Percentiles rank a stretch among this genome's conserved stretches.
phyloP scores from a whole-genome alignment of 2,888 invertebrate genomes.

The Autographa pulchrina region DNA sequence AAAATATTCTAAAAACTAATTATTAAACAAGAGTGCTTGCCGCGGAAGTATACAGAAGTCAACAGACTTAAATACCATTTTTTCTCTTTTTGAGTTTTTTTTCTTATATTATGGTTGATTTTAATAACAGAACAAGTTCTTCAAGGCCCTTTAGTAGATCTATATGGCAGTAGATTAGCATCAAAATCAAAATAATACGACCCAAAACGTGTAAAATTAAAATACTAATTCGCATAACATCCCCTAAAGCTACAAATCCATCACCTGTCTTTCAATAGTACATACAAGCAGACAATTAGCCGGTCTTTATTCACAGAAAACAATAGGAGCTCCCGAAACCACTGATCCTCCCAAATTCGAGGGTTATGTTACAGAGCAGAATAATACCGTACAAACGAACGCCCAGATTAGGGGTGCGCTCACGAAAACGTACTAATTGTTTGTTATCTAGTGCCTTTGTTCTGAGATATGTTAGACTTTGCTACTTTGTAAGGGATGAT shows the following conservation, averaged over 20 bases:
- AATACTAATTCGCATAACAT: not conserved
- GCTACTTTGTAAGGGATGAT: constrained; percentile 28
- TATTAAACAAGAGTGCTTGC: too few species aligned
- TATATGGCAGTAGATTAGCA: too few species aligned
- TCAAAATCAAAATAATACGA: too few species aligned
- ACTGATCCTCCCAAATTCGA: constrained; percentile 62
- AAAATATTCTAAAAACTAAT: too few species aligned
- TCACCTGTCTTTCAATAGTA: constrained; percentile 45
- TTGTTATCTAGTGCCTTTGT: constrained; percentile 75
- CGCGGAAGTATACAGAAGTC: too few species aligned
- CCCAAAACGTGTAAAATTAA: not conserved
- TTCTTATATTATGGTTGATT: too few species aligned
- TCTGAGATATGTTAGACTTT: constrained; percentile 51
- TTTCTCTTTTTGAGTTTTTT: too few species aligned
- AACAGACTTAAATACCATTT: too few species aligned
- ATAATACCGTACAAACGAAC: constrained; percentile 59
- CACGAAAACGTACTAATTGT: constrained; percentile 77
- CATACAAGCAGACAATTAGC: constrained; percentile 54
- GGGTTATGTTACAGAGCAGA: constrained; percentile 67
- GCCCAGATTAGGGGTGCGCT: constrained; percentile 70
- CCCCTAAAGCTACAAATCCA: constrained; percentile 9
- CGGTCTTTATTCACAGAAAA: constrained; percentile 59
- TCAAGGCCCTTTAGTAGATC: too few species aligned
- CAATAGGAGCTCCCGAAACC: constrained; percentile 62
- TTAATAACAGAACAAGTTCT: too few species aligned